Conservation (phyloP, 2,797 vertebrate species). For the Tragopan temminckii region DNA sequence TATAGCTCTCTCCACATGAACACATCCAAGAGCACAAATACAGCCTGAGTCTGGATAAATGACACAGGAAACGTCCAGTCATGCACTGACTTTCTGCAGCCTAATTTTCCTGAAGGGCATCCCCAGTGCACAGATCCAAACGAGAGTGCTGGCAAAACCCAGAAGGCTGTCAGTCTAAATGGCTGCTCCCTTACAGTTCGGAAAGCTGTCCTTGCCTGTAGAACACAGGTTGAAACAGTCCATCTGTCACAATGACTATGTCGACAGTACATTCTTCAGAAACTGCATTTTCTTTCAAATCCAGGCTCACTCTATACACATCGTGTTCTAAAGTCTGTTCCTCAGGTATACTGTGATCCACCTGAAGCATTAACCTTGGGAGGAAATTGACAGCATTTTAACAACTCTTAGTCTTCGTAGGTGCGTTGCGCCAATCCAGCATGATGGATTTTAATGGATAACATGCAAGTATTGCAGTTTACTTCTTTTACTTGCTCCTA, state of each 20-base stretch:
- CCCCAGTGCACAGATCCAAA: neutral
- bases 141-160: neutral
- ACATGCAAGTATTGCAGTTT: neutral
- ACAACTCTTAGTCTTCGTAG: neutral
- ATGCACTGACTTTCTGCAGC: neutral
- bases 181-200: neutral
- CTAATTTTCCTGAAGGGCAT: neutral
- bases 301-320: neutral
- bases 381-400: neutral
- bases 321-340: neutral
- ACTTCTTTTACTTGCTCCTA: neutral
- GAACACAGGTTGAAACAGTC: neutral
- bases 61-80: neutral
- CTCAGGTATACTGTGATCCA: rapidly evolving
- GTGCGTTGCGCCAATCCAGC: neutral
- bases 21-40: neutral
- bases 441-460: neutral
- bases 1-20: neutral
- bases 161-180: no score
- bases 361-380: neutral
- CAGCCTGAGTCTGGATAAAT: neutral
- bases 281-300: neutral
- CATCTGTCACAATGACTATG: neutral
- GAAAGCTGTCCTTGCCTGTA: neutral
- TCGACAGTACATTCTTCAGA: neutral